Percentiles rank a stretch among this genome's conserved stretches.
Conservation (phyloP, 1,140 invertebrate species). For the Anthonomus grandis region DNA sequence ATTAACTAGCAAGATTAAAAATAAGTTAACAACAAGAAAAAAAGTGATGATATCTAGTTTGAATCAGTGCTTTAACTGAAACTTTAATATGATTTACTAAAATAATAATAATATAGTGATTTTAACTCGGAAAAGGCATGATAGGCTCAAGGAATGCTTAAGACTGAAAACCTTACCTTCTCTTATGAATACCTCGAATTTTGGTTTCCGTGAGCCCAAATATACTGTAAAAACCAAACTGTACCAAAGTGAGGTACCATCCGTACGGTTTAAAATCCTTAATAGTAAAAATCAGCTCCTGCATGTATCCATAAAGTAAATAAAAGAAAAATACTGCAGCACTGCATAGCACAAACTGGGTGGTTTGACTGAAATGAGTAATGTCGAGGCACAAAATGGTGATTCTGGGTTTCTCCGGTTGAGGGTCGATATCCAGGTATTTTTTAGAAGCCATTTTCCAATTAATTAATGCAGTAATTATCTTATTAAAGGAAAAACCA, state of each 20-base stretch:
- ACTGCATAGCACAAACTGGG: constrained; percentile 76
- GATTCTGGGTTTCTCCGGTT: constrained; percentile 47
- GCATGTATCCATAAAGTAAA: constrained; percentile 87
- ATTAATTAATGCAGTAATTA: not conserved
- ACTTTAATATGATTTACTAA: too few species aligned
- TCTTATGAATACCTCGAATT: constrained; percentile 59
- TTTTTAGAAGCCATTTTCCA: constrained; percentile 19
- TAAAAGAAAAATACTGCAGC: constrained; percentile 83
- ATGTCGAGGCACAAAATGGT: constrained; percentile 75
- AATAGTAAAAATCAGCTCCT: constrained; percentile 89
- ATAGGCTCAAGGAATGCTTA: not conserved
- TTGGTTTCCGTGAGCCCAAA: constrained; percentile 77
- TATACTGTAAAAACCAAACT: constrained; percentile 82
- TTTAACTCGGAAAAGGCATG: too few species aligned
- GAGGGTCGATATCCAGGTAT: constrained; percentile 26
- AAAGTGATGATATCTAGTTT: too few species aligned
- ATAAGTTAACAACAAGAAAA: too few species aligned
- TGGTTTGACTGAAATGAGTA: constrained; percentile 58
- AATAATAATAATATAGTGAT: too few species aligned
- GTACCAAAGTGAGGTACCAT: constrained; percentile 89
- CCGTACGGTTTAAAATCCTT: constrained; percentile 86
- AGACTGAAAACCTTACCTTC: constrained; percentile 64
- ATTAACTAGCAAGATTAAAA: too few species aligned
- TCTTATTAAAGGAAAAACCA: too few species aligned
- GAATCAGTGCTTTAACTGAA: too few species aligned